Percentiles rank a stretch among this genome's conserved stretches.
Conservation (phyloP, 92 coral and sea anemone genomes). For the Actinostola sp. region DNA sequence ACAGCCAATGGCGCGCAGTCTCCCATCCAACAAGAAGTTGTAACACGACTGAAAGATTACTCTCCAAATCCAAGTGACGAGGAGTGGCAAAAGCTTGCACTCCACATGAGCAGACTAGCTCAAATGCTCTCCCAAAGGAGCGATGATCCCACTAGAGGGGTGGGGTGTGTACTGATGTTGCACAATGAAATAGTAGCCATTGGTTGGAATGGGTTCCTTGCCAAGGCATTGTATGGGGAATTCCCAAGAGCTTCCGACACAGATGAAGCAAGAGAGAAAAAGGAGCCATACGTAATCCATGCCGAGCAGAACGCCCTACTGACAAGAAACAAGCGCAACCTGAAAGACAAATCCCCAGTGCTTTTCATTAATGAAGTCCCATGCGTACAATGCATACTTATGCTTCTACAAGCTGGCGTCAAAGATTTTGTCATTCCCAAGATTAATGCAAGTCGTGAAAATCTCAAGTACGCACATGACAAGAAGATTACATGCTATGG, state of each 20-base stretch:
- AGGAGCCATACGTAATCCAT: conserved; percentile 77
- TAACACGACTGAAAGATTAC: neutral
- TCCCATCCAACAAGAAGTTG: conserved; percentile 3
- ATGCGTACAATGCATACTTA: conserved; percentile 73
- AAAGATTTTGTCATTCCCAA: conserved; percentile 51
- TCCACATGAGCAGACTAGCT: conserved; percentile 60
- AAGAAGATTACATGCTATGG: neutral
- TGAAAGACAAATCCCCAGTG: conserved; percentile 37
- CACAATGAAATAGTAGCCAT: conserved; percentile 58
- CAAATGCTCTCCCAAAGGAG: conserved; percentile 74
- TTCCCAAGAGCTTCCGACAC: conserved; percentile 72
- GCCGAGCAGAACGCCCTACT: conserved; percentile 89
- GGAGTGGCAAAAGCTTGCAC: conserved; percentile 44
- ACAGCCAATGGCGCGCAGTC: neutral
- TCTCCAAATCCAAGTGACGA: neutral
- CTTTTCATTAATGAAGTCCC: conserved; percentile 81
- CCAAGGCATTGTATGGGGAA: conserved; percentile 86
- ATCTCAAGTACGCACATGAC: neutral
- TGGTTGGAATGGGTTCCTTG: conserved; percentile 92
- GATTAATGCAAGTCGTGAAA: neutral
- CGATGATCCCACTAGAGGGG: conserved; percentile 84
- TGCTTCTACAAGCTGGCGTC: conserved; percentile 66
- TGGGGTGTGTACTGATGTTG: conserved; percentile 74
- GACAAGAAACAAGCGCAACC: conserved; percentile 52
- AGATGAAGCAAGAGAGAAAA: conserved; percentile 33